Evolutionary conservation across 2,888 invertebrate species (phyloP), one percentile per base, ranked within the genome.

Genomic region (Coecobrya sp.): DNA sequence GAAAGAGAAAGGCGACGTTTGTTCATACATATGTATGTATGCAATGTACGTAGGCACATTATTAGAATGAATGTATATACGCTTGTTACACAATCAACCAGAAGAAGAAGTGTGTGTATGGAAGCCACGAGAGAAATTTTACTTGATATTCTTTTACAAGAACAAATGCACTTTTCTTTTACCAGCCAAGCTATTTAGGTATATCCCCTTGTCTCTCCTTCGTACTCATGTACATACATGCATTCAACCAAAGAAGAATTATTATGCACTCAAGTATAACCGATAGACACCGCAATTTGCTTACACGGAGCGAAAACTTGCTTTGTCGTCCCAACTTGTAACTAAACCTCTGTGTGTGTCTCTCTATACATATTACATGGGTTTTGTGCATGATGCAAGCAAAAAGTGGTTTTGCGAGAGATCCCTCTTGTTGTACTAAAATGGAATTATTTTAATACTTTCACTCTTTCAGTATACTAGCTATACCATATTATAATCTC

Each of bases 391-490:
- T 13, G 68, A 68, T 68, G 68, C 30, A 68, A 11, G 68, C 68
- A 68, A 68, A 13, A 59, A 30, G n/a, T 30, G 1, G 30, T 13
- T 59, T 68, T 68, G n/a, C 25, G 3, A 25, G 25, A n/a, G 19
- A 19, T 22, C 19, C 62, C 22, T 25, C 25, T n/a, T 73, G 22
- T 55, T 62, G 65, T 22, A 76, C 49, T 30, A 62, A 79, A 65
- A 73, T 85, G 36, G 85, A 86, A 76, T 90, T 49, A 85, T 76
- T 90, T 85, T 90, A 45, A 90, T 85, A 76, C 85, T 86, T 22
- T 76, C 79, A 10, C 82, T 55, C 30, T 13, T 19, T 76, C 10
- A n/a, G n/a, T n/a, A n/a, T 52, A 79, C 81, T 22, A 19, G 0
- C n/a, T n/a, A n/a, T n/a, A n/a, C n/a, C n/a, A n/a, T n/a, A n/a